Base-by-base conservation (phyloP, 2,888 invertebrate species). In the Drosophila parthenogenetica region DNA sequence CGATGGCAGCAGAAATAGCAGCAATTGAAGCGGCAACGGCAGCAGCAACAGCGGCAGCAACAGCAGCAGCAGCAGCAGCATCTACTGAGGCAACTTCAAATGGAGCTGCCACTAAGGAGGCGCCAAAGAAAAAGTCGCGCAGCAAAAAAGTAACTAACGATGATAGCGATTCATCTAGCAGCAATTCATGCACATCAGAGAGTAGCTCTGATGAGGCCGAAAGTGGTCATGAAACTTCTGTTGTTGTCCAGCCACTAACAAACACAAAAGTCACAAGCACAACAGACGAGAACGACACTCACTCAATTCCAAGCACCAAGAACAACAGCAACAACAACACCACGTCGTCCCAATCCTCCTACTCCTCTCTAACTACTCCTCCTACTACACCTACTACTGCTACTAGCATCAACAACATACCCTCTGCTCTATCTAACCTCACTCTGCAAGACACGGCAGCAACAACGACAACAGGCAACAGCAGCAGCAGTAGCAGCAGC, bases 401-500 rank as follows among this genome's bases (percentile, higher is more conserved):
- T 58, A 78, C 66, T 55, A 74, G 63, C 73, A 81, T 81, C 65
- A 48, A 35, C 49, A 63, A 25, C 48, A 54, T 61, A 43, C 71
- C 80, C 63, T 73, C 87, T 40, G 77, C 93, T 93, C 73, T 82
- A 14, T 68, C 78, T 71, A 73, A 81, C 93, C 79, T 58, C 66
- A 73, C 74, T 54, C 65, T 66, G 49, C 73, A 75, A 77, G 65
- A 69, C 79, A 75, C 77, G 29, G 57, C 67, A 92, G 92, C 86
- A 92, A 54, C 77, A 69, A 71, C 63, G 81, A 13, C 73, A 50
- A 72, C 71, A 43, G 67, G 80, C 68, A 71, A 92, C 61, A 89
- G 93, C 59, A 90, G 54, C 92, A 93, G 69, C 93, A 92, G 32
- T 93, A 79, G 92, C 93, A 86, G 90, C 71, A 66, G 39, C 76